Conservation (phyloP, 2,888 invertebrate species). For the Drosophila suboccidentalis region DNA sequence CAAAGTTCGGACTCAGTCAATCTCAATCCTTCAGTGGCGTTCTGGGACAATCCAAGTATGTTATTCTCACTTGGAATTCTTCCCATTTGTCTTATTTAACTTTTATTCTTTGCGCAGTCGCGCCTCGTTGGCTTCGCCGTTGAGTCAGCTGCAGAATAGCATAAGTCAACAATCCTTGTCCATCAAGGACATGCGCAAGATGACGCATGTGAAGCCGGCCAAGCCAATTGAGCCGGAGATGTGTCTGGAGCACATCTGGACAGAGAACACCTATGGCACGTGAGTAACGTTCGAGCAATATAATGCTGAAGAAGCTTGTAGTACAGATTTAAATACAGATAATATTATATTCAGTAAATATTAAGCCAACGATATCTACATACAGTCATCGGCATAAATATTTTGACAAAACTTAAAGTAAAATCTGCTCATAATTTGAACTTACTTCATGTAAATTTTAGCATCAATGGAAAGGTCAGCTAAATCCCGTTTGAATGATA, state of each 20-base stretch:
- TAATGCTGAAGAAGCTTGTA: no score
- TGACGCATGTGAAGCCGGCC: slow-evolving; percentile 86
- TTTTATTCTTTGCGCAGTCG: slow-evolving; percentile 71
- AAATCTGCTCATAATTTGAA: no score
- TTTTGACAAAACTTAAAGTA: no score
- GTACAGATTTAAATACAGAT: no score
- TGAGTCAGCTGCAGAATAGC: slow-evolving; percentile 83
- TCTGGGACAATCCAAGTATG: slow-evolving; percentile 80
- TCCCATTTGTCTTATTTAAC: neutral
- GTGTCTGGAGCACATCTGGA: slow-evolving; percentile 96
- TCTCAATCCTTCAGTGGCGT: slow-evolving; percentile 81
- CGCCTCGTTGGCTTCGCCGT: slow-evolving; percentile 80
- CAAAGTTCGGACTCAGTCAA: slow-evolving; percentile 70
- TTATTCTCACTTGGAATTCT: neutral
- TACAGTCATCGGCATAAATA: no score
- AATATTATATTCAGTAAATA: no score
- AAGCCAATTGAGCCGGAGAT: slow-evolving; percentile 93
- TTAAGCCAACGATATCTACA: no score
- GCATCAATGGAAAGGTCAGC: no score
- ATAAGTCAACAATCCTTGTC: slow-evolving; percentile 83
- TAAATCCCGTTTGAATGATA: no score
- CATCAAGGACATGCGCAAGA: slow-evolving; percentile 85
- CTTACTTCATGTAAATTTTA: no score
- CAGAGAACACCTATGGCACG: slow-evolving; percentile 88
- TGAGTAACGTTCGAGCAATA: slow-evolving; percentile 74